These are phyloP conservation scores for Dioctria rufipes DNA, from an alignment of 2,888 invertebrate species.

Conservation along the genomic window DNA sequence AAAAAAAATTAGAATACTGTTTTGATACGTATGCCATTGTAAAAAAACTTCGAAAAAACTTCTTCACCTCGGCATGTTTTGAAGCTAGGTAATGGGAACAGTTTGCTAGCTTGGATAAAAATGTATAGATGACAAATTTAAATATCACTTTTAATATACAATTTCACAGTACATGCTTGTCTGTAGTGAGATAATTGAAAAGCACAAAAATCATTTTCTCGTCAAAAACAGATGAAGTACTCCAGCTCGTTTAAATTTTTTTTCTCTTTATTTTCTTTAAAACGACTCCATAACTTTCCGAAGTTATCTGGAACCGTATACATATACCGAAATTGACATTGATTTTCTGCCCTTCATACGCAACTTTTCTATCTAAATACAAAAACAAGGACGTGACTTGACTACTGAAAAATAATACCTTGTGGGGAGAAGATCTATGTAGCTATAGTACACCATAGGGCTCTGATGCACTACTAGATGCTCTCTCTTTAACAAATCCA, in stretches of 20 bases:
- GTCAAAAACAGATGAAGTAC: too few species aligned
- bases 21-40: too few species aligned
- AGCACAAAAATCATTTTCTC: too few species aligned
- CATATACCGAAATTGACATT: constrained; percentile 35
- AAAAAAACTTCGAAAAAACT: too few species aligned
- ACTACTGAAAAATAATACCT: constrained; percentile 43
- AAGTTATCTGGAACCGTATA: constrained; percentile 3
- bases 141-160: too few species aligned
- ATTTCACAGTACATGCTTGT: too few species aligned
- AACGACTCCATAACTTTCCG: neutral
- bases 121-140: too few species aligned
- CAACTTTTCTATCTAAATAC: constrained; percentile 59
- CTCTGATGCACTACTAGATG: constrained; percentile 40
- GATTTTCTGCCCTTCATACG: constrained; percentile 59
- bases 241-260: neutral
- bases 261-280: neutral
- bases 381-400: constrained; percentile 57
- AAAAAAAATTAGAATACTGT: too few species aligned
- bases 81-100: too few species aligned
- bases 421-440: constrained; percentile 7
- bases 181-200: too few species aligned
- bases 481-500: constrained; percentile 17
- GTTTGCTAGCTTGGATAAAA: too few species aligned
- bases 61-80: too few species aligned
- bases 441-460: neutral